Conservation (phyloP, 1,140 invertebrate species). For the Apis cerana region DNA sequence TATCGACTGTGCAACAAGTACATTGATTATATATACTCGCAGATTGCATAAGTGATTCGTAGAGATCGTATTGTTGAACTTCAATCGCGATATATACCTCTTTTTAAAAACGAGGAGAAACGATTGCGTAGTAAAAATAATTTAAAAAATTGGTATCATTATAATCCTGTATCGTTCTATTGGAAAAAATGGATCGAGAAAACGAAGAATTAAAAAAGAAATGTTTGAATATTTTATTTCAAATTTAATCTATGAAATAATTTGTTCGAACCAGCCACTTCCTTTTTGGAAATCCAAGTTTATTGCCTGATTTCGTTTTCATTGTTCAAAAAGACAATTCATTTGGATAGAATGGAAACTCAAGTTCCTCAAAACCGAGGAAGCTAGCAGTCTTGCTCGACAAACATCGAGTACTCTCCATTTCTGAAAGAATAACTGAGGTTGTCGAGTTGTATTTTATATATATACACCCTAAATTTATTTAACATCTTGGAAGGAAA, state of each 20-base stretch:
- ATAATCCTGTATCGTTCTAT: too few relatives aligned
- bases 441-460: neutral
- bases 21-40: slow-evolving; percentile 46
- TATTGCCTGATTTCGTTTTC: neutral
- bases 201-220: too few relatives aligned
- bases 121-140: too few relatives aligned
- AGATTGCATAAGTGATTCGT: slow-evolving; percentile 37
- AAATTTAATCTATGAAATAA: too few relatives aligned
- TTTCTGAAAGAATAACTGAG: neutral
- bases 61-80: neutral
- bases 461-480: neutral
- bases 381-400: neutral
- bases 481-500: slow-evolving; percentile 1
- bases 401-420: neutral
- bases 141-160: too few relatives aligned
- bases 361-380: neutral
- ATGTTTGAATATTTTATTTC: too few relatives aligned
- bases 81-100: slow-evolving; percentile 29
- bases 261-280: too few relatives aligned
- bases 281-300: too few relatives aligned
- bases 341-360: slow-evolving; percentile 8
- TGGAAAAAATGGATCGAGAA: too few relatives aligned
- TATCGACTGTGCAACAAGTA: slow-evolving; percentile 46
- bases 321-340: slow-evolving; percentile 21
- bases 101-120: neutral